A percentile compares a stretch with the other conserved stretches of the same genome.
Evolutionary conservation across 1,140 invertebrate species (phyloP).

Genomic region (Anthonomus grandis): DNA sequence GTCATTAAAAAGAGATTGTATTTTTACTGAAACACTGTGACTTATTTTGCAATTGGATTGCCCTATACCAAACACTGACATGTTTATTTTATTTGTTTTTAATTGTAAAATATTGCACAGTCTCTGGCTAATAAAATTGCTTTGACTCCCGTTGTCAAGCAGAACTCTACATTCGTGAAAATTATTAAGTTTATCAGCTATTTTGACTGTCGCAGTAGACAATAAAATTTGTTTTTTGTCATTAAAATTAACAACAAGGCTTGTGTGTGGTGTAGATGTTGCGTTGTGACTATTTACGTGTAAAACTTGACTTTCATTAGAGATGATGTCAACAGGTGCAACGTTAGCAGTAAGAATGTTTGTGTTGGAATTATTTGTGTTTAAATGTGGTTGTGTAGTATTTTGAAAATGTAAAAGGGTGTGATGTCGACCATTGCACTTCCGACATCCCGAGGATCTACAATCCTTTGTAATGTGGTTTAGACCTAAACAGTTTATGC

Average conservation of each 20-base stretch:
- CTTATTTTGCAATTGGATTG: neutral
- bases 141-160: constrained; percentile 21
- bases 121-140: constrained; percentile 21
- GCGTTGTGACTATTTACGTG: neutral
- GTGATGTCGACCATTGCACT: constrained; percentile 20
- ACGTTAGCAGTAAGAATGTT: too few species aligned
- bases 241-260: neutral
- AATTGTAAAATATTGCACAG: neutral
- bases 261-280: neutral
- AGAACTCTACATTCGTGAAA: constrained; percentile 14
- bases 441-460: constrained; percentile 22
- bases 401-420: constrained; percentile 22
- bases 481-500: constrained; percentile 23
- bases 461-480: constrained; percentile 18
- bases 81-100: constrained; percentile 1
- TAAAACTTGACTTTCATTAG: neutral
- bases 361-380: neutral
- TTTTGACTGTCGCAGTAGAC: constrained; percentile 21
- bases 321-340: too few species aligned
- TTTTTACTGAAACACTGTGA: constrained; percentile 3
- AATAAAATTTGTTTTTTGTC: constrained; percentile 9
- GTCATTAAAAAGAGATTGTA: constrained; percentile 7
- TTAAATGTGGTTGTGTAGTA: neutral
- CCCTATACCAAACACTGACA: constrained; percentile 1
- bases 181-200: constrained; percentile 3